Conservation (phyloP, 2,113 vertebrate species). For the Dipodomys merriami region DNA sequence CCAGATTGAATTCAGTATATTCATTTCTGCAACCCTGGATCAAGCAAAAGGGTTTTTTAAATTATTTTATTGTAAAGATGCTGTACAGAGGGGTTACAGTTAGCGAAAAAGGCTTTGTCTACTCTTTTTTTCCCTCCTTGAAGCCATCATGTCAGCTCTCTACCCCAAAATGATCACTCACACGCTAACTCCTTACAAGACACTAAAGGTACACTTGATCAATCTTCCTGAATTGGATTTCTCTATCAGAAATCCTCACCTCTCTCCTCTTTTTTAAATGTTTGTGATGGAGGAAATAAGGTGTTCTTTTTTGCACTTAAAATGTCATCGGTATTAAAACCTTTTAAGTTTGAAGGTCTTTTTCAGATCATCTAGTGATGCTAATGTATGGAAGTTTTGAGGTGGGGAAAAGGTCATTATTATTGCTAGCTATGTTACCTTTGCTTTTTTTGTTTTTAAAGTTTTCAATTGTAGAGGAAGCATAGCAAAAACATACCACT, state of each 20-base stretch:
- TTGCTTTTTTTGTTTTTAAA: not conserved
- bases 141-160: slow-evolving; percentile 8
- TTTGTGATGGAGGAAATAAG: too few relatives aligned
- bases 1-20: not conserved
- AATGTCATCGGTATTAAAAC: not conserved
- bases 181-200: not conserved
- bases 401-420: not conserved
- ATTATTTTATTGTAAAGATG: too few relatives aligned
- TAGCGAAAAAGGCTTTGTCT: too few relatives aligned
- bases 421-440: not conserved
- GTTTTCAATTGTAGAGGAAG: not conserved
- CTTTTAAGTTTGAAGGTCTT: not conserved
- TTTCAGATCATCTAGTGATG: not conserved
- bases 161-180: not conserved
- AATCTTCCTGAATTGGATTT: slow-evolving; percentile 47
- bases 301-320: not conserved
- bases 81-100: too few relatives aligned
- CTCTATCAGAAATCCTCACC: not conserved
- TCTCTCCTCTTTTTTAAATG: too few relatives aligned
- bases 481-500: not conserved
- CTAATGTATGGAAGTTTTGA: not conserved
- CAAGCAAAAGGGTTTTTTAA: not conserved
- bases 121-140: not conserved
- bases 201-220: slow-evolving; percentile 42
- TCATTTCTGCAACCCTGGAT: not conserved